Evolutionary conservation across 2,888 invertebrate genomes (phyloP).

Genomic region (Ceriagrion tenellum): DNA sequence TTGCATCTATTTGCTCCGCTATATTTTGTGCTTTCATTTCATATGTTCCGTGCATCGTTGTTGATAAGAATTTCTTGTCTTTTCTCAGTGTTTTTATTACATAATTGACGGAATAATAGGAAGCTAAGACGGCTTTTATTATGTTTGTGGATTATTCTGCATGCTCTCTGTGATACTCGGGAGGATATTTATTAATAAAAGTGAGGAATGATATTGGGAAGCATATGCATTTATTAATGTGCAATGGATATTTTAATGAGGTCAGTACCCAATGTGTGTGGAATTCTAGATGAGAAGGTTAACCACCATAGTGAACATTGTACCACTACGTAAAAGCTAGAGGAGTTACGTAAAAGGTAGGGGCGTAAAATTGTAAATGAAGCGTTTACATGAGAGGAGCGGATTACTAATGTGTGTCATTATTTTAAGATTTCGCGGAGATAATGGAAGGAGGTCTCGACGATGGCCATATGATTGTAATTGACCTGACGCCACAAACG

Average conservation of each 20-base stretch:
- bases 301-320: background rate
- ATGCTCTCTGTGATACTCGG: conserved; percentile 4
- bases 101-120: background rate
- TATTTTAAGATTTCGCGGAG: background rate
- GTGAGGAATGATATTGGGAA: background rate
- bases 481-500: background rate
- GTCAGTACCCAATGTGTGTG: conserved; percentile 7
- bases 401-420: background rate
- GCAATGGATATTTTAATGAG: background rate
- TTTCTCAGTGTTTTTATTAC: background rate
- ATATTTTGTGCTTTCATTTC: background rate
- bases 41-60: background rate
- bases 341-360: background rate
- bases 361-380: background rate
- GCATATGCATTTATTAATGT: background rate
- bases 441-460: background rate
- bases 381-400: background rate
- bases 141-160: background rate
- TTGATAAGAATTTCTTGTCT: background rate
- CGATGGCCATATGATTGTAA: background rate
- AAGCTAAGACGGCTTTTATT: background rate
- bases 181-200: background rate
- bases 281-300: background rate
- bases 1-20: background rate
- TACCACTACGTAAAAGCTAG: background rate